Percentiles rank a stretch among this genome's conserved stretches.
Conservation (phyloP, 2,113 vertebrate genomes). For the Baryphthengus martii region DNA sequence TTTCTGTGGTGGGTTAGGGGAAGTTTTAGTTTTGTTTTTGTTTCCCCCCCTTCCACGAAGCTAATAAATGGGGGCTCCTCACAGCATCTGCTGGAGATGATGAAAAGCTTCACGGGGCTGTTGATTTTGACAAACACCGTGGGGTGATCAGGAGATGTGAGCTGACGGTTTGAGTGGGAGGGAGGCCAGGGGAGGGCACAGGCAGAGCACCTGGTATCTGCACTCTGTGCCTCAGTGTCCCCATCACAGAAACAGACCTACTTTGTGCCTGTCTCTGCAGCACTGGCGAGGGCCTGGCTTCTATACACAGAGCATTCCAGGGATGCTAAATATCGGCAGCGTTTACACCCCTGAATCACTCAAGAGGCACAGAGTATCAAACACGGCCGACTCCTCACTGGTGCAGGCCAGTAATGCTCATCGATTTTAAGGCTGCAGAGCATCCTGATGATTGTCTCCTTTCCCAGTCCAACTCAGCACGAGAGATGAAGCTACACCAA, state of each 20-base stretch:
- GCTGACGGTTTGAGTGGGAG: neutral
- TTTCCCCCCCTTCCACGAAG: neutral
- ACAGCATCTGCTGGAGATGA: slow-evolving; percentile 6
- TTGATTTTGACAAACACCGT: neutral
- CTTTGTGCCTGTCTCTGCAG: fast-evolving
- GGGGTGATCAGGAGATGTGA: neutral
- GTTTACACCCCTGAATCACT: neutral
- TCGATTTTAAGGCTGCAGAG: neutral
- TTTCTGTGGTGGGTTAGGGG: neutral
- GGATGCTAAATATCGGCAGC: neutral
- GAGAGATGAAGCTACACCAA: neutral
- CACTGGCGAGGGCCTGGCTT: neutral
- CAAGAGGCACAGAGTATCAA: neutral
- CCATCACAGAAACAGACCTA: neutral
- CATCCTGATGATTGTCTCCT: neutral
- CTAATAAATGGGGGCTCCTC: neutral
- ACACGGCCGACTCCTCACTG: neutral
- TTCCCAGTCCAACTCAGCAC: neutral
- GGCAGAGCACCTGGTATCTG: neutral
- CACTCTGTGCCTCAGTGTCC: neutral
- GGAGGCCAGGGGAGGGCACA: neutral
- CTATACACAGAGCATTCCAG: neutral
- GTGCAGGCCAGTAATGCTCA: neutral
- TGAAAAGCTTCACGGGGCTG: neutral
- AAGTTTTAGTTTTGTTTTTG: neutral